Conservation (phyloP, 2,797 vertebrate genomes). For the Caiman crocodilus region DNA sequence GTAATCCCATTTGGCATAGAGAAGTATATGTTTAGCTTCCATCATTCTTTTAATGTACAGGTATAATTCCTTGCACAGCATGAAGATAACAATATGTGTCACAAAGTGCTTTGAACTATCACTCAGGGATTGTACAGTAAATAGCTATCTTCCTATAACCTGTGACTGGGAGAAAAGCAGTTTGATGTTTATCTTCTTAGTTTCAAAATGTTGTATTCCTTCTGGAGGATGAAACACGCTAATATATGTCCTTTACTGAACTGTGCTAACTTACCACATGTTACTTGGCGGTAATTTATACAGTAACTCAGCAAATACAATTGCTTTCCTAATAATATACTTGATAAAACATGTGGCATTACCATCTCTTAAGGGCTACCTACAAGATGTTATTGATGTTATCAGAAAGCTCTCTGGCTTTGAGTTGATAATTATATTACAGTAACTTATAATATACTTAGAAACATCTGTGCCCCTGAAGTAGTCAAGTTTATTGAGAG, state of each 20-base stretch:
- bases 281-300: neutral
- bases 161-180: neutral
- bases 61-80: neutral
- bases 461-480: neutral
- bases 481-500: neutral
- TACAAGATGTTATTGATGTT: neutral
- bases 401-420: neutral
- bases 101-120: neutral
- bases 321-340: rapidly evolving
- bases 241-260: neutral
- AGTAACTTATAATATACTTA: neutral
- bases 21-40: neutral
- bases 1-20: neutral
- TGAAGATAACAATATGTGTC: neutral
- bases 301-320: neutral
- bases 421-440: neutral
- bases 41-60: neutral
- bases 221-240: neutral
- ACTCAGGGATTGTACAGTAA: neutral
- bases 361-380: neutral
- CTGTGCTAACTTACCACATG: neutral
- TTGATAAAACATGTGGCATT: neutral
- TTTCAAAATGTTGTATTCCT: neutral
- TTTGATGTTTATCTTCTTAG: neutral
- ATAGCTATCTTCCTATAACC: neutral